Conservation (phyloP, 2,113 vertebrate genomes). For the Aepyceros melampus region DNA sequence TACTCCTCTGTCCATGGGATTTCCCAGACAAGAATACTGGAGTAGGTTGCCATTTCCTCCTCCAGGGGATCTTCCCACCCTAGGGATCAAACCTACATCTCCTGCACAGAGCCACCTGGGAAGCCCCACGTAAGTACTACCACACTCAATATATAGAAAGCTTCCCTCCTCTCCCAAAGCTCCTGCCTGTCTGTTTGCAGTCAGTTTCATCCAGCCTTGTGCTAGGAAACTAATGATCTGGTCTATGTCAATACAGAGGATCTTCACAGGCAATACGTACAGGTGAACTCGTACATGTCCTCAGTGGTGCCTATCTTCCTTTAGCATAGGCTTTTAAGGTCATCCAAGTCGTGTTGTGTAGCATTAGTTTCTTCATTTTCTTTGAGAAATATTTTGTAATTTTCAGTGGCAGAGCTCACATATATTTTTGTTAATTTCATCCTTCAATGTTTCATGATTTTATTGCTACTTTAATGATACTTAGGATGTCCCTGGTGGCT, state of each 20-base stretch:
- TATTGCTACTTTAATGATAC: not conserved
- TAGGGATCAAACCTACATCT: not conserved
- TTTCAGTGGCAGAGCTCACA: not conserved
- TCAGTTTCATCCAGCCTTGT: no score
- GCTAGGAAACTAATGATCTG: not conserved
- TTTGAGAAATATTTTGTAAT: not conserved
- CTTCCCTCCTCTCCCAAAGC: not conserved
- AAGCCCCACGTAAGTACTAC: not conserved
- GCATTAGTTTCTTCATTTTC: not conserved
- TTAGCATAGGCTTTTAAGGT: not conserved
- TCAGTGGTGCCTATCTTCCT: not conserved
- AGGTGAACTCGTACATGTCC: not conserved
- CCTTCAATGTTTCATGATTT: not conserved
- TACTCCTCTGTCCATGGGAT: not conserved
- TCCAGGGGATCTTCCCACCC: not conserved
- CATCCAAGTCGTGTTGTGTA: not conserved
- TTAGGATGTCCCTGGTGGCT: not conserved
- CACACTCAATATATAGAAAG: not conserved
- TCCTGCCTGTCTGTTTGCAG: not conserved
- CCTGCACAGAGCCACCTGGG: not conserved
- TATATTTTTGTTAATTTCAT: not conserved
- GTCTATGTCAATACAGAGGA: not conserved
- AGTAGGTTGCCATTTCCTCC: not conserved
- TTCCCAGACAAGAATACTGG: not conserved
- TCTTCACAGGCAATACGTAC: not conserved